Base-by-base conservation (phyloP, 2,113 vertebrate genomes). In the Myotis davidii region DNA sequence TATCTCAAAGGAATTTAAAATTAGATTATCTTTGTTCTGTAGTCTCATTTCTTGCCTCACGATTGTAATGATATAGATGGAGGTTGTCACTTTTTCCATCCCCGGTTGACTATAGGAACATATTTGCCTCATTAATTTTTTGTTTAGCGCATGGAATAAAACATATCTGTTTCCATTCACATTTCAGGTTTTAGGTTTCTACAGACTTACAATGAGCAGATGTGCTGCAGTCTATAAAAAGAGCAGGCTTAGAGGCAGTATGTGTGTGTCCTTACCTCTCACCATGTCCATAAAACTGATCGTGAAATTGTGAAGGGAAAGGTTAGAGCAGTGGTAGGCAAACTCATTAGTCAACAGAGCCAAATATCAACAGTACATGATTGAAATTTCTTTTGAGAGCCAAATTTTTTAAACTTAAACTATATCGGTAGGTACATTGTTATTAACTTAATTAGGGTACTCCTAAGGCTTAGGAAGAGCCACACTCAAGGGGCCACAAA, bases 181-280 rank as follows among this genome's bases (percentile, higher is more conserved):
- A 83, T 92, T 97, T 87, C 42, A 90, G 76, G 76, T 91, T 94
- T 92, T 90, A 39, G 39, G 72, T 95, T 96, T 96, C 88, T 88
- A 14, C 37, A 56, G 67, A 85, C 56, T 90, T 95, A 59, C 50
- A 96, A 56, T 73, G 48, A 95, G 29, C 70, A 96, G 93, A 91
- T 93, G 76, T 74, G 32, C 29, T 84, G 10, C 6, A 89, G 27
- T 42, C 67, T 92, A 88, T 77, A 84, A 93, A 94, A 78, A 93
- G 50, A 79, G 42, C 14, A 93, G 52, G 17, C 27, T 65, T 54
- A 59, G 69, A 87, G 48, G 56, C 37, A 81, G 32, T 52, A 32
- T 76, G 54, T 11, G 9, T 82, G 18, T 65, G 11, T 42, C 29
- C n/a, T 56, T 32, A 45, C 76, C 56, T 82, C 42, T 86, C 59